Evolutionary conservation across 2,113 vertebrate genomes (phyloP).

Genomic region (Eulemur macaco): DNA sequence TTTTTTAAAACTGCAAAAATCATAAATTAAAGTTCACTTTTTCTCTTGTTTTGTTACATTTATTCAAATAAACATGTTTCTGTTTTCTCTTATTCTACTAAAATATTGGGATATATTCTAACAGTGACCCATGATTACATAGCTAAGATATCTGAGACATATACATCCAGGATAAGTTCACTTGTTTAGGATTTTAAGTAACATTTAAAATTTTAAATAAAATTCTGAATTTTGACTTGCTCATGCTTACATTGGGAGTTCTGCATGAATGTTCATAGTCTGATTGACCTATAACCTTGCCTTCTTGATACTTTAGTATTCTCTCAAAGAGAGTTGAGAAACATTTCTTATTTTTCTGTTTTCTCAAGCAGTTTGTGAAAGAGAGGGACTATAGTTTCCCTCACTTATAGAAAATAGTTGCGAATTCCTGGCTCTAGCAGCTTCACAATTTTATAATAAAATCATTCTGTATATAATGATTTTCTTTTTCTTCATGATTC

Average conservation of each 20-base stretch:
- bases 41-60: background rate
- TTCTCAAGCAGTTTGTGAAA: conserved; percentile 9
- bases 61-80: background rate
- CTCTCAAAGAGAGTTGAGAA: background rate
- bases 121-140: background rate
- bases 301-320: background rate
- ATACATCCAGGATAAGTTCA: background rate
- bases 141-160: background rate
- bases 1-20: background rate
- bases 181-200: background rate
- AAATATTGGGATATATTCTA: background rate
- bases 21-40: background rate
- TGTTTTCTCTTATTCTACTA: background rate
- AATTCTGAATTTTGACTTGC: background rate
- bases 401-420: background rate
- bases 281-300: background rate
- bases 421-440: background rate
- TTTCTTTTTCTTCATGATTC: background rate
- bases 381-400: background rate
- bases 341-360: background rate
- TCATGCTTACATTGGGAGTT: background rate
- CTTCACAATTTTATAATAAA: background rate
- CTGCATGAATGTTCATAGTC: background rate
- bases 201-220: background rate
- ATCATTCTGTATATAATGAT: background rate